Evolutionary conservation across 2,797 vertebrate species (phyloP), one percentile per base, ranked within the genome.

Genomic region (Neopelma chrysocephalum): DNA sequence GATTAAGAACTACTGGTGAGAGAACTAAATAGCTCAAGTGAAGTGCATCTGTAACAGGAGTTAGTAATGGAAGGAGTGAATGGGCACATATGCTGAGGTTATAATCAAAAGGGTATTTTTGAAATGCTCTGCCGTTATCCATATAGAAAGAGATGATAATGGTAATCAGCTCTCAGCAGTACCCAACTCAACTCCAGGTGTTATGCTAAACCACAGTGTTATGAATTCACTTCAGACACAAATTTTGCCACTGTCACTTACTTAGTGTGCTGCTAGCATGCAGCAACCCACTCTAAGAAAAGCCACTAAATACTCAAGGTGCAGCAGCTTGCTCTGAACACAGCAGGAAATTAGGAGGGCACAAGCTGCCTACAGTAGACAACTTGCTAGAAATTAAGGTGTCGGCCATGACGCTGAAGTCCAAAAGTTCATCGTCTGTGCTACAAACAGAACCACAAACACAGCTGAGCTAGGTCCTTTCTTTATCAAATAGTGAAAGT

Each of bases 401-500:
- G 31, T 27, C 82, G n/a, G 38, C 47, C 32, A 3, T 40, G 54
- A 82, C 15, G 15, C 36, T 65, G 47, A 69, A 13, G 31, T 87
- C 56, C 66, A 47, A 40, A 47, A 90, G 88, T 82, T 87, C 70
- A 78, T 62, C 0, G 1, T n/a, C 80, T 72, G 62, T 1, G 11
- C 80, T 84, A 66, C 51, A 64, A 86, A 75, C 27, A 75, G 72
- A 95, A 72, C 22, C 65, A 93, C 32, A 86, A 69, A 89, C 3
- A 12, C 32, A 85, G 95, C 71, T 79, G 58, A 89, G 56, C 60
- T 77, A 92, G 87, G 82, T 73, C 66, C 60, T 94, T 93, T 91
- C 86, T 95, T 94, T 81, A 93, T 94, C 85, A 93, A 93, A 86
- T 66, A 94, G 89, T 42, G 93, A 92, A 94, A 96, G 80, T 90